Evolutionary conservation across 2,797 vertebrate genomes (phyloP).

Genomic region (Spheniscus humboldti): DNA sequence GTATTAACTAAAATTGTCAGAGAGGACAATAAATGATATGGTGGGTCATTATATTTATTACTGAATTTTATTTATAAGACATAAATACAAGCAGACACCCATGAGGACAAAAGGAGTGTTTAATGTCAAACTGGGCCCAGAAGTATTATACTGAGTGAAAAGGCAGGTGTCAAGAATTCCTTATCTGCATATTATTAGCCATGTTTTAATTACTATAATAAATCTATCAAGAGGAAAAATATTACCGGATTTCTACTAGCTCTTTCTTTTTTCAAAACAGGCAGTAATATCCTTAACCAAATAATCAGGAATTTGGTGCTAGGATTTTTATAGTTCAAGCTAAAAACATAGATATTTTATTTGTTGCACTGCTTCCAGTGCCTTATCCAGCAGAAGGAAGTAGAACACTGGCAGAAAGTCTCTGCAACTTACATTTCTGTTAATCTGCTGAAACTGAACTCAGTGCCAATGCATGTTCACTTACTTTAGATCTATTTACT

Average conservation of each 20-base stretch:
- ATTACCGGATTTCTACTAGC: background rate
- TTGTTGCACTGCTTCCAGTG: background rate
- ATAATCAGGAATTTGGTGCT: background rate
- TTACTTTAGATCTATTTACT: background rate
- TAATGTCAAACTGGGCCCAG: background rate
- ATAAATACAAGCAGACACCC: background rate
- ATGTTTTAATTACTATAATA: slow-evolving; percentile 14
- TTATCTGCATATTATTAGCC: background rate
- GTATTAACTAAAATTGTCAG: background rate
- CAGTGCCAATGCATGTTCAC: background rate
- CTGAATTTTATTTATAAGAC: background rate
- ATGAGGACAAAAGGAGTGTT: background rate
- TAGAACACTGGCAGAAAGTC: background rate
- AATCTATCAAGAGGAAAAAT: background rate
- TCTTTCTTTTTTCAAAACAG: background rate
- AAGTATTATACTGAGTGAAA: slow-evolving; percentile 14
- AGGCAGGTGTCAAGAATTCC: background rate
- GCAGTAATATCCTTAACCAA: background rate
- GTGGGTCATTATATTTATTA: background rate
- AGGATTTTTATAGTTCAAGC: background rate
- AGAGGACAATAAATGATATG: background rate
- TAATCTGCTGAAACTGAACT: background rate
- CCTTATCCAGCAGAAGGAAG: background rate
- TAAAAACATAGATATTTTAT: background rate
- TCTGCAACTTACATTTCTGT: background rate